Evolutionary conservation across 2,888 invertebrate genomes (phyloP).

Genomic region (Agrenia bidenticulata): DNA sequence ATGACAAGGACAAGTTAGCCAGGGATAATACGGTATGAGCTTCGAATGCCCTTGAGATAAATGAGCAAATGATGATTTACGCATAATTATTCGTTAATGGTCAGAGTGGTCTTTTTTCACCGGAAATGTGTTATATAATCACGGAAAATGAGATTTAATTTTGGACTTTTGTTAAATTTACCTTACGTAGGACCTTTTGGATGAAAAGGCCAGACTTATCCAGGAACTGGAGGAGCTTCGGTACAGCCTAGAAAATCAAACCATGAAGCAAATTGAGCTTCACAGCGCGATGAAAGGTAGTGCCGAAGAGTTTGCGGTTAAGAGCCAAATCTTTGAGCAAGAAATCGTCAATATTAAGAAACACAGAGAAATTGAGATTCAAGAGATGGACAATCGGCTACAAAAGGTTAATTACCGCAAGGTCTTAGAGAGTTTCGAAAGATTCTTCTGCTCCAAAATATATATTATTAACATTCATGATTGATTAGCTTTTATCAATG

Average conservation of each 20-base stretch:
- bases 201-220: slow-evolving; percentile 41
- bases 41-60: slow-evolving; percentile 2
- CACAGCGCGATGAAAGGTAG: slow-evolving; percentile 42
- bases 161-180: too few relatives aligned
- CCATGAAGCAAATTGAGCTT: slow-evolving; percentile 45
- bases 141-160: too few relatives aligned
- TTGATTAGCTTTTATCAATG: slow-evolving; percentile 1
- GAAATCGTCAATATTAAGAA: slow-evolving; percentile 45
- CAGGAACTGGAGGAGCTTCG: slow-evolving; percentile 41
- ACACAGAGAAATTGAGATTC: slow-evolving; percentile 45
- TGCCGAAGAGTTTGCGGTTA: slow-evolving; percentile 45
- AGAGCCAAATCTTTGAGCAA: slow-evolving; percentile 45
- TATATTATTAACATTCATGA: too few relatives aligned
- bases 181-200: slow-evolving; percentile 39
- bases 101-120: not conserved
- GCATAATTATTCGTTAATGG: not conserved
- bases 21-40: slow-evolving; percentile 39
- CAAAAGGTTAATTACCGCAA: slow-evolving; percentile 44
- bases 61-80: slow-evolving; percentile 1
- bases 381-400: slow-evolving; percentile 46
- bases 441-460: too few relatives aligned
- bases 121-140: not conserved
- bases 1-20: slow-evolving; percentile 39
- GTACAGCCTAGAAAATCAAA: slow-evolving; percentile 39
- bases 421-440: too few relatives aligned